These are phyloP conservation scores for Setophaga petechia DNA, from an alignment of 2,113 vertebrate species.

Conservation along the genomic window DNA sequence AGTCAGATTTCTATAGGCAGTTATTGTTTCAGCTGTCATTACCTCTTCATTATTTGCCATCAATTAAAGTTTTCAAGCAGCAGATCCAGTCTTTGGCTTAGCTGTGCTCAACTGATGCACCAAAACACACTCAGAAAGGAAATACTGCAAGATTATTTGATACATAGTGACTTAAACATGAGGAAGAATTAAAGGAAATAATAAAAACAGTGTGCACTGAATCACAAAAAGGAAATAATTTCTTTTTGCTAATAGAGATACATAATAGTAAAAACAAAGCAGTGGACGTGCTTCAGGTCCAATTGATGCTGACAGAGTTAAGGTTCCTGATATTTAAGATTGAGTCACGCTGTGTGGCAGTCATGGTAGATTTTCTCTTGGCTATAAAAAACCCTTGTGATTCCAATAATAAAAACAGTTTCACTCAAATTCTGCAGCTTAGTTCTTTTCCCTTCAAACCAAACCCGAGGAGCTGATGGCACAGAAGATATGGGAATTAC, in stretches of 20 bases:
- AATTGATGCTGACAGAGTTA: conserved; percentile 60
- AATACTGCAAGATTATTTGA: conserved; percentile 60
- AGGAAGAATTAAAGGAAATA: conserved; percentile 57
- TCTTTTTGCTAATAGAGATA: conserved; percentile 51
- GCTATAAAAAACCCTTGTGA: conserved; percentile 55
- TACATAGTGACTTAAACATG: conserved; percentile 57
- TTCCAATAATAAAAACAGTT: conserved; percentile 65
- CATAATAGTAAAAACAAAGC: conserved; percentile 60
- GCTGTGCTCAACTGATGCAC: conserved; percentile 34
- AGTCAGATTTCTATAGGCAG: not conserved
- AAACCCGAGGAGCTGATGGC: conserved; percentile 61
- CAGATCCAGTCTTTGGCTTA: conserved; percentile 20
- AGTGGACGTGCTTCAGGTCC: conserved; percentile 31
- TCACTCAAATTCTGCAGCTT: conserved; percentile 51
- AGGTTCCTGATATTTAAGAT: conserved; percentile 46
- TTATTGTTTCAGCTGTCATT: conserved; percentile 37
- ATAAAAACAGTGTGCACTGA: conserved; percentile 43
- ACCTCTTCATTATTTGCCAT: conserved; percentile 37
- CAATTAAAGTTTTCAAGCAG: conserved; percentile 54
- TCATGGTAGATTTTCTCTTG: conserved; percentile 55
- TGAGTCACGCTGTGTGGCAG: conserved; percentile 54
- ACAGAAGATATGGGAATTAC: conserved; percentile 56
- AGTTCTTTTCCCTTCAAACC: conserved; percentile 63
- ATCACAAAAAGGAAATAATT: conserved; percentile 39
- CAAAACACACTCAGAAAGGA: conserved; percentile 35